Evolutionary conservation across 2,113 vertebrate species (phyloP), one percentile per base, ranked within the genome.

Genomic region (Brachyistius frenatus): DNA sequence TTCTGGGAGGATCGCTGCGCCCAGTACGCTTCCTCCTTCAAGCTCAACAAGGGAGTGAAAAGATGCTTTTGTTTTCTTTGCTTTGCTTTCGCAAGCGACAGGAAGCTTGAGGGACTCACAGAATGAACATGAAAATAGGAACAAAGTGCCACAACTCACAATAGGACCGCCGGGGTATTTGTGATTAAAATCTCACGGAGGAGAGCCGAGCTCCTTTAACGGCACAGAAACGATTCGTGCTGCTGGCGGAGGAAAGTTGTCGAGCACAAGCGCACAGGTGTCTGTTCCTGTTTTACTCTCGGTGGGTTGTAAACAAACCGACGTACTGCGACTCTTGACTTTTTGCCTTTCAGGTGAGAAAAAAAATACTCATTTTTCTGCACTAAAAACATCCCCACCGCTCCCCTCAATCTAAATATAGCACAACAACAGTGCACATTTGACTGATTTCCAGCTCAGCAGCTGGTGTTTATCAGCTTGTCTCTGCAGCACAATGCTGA

Each of bases 51-150:
- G 71, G 57, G 94, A 88, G 80, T 94, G 94, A 93, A 94, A 94
- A 86, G 94, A 78, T 86, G 93, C 95, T 96, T 96, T 98, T 97
- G 96, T 97, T 93, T 94, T 91, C 85, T 23, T 23, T 86, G 93
- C 85, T 86, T 91, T 90, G 86, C 85, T 94, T 94, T 88, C 84
- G 82, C 80, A 93, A 84, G 68, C 88, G 90, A 95, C 88, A 89
- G 89, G 94, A 94, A 93, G 92, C 89, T 85, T 90, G 93, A 95
- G 93, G 66, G 73, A 89, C 84, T 79, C 80, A 74, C 23, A 23
- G 23, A 86, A 89, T 86, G 73, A 86, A 84, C 73, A 88, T 86
- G 79, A 73, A 86, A 88, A 85, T 68, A 10, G 86, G 79, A 78
- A 85, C 73, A 82, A 86, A 86, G 75, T 81, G 71, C 52, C 66